Base-by-base conservation (phyloP, 2,113 vertebrate genomes). In the Centrocercus urophasianus region DNA sequence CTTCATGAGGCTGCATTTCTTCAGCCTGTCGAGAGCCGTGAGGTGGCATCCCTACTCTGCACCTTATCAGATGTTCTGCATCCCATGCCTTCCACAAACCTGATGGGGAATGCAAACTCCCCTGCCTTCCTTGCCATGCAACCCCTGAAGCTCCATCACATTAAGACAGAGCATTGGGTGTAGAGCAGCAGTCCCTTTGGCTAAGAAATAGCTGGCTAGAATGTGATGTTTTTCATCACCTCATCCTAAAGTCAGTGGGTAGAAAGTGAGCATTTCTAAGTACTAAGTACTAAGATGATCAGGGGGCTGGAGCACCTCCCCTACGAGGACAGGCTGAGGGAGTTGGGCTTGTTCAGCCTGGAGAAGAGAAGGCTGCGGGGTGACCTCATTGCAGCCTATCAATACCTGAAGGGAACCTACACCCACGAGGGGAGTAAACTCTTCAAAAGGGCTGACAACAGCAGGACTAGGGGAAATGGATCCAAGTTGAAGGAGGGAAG, bases 61-160 rank as follows among this genome's bases (percentile, higher is more conserved):
- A 83, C 30, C 1, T 59, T 21, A n/a, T 40, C 45, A 65, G 0
- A 20, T 3, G 1, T n/a, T 21, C 36, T 69, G 11, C 10, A 12
- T 77, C 75, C 85, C 38, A 60, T 1, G 2, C 59, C 16, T 14
- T 11, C 77, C 81, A 27, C 40, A 76, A 2, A 20, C 50, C 38
- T 81, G 19, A 45, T 66, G 32, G 27, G 50, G 25, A 82, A 47
- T 52, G 59, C 40, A 34, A 32, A 76, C 84, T 79, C 59, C 30
- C 38, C 10, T 15, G 4, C 54, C 25, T 10, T 76, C 80, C 43
- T 16, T 72, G 56, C 2, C 1, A 13, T 22, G 6, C 48, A 21
- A 63, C 59, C 45, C 54, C 63, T 63, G 48, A 76, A 76, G n/a
- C 69, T 85, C 69, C 65, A 2, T 36, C 21, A 81, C 17, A 74